Evolutionary conservation across 2,797 vertebrate genomes (phyloP), one percentile per base, ranked within the genome.

Genomic region (Phylloscopus collybita): DNA sequence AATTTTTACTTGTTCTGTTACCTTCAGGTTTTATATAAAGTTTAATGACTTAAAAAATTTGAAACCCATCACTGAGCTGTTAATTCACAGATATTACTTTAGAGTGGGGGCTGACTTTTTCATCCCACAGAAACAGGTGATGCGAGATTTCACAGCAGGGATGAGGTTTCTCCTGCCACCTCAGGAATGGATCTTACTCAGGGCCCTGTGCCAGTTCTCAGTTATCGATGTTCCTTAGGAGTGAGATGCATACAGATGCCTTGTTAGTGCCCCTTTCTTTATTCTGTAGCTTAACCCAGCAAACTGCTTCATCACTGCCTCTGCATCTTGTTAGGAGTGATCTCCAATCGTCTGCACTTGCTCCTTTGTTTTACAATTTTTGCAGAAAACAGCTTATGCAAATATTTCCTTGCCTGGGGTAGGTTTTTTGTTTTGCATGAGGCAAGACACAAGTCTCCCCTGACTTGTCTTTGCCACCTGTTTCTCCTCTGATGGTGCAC

Each of bases 101-200:
- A 66, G 60, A 81, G 25, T 5, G 15, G 53, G 49, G 32, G 30
- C 32, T 80, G 74, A 49, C 16, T 64, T 80, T 45, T 76, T 82
- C 42, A 36, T 73, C 64, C 75, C 51, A 42, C 80, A 70, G 34
- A 23, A 67, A 56, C 16, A 60, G 49, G 38, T 74, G 71, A 83
- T 11, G 2, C 0, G 1, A 70, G 47, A 26, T 38, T 50, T 84
- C 73, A 49, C 47, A 70, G 51, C 0, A 1, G 66, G 26, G 29
- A 66, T 4, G 5, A 73, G 62, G 80, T 70, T 94, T 79, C 80
- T 86, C 38, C 56, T 70, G 16, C 67, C 5, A 3, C 60, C 40
- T 93, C 80, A 85, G 78, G 74, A 79, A 67, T 6, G 40, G 73
- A 61, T 88, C 73, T 88, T 62, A 80, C 42, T 40, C 44, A 69